Evolutionary conservation across 37 sponge, comb jelly and placozoan genomes (phyloP).

Genomic region (Spongilla lacustris): DNA sequence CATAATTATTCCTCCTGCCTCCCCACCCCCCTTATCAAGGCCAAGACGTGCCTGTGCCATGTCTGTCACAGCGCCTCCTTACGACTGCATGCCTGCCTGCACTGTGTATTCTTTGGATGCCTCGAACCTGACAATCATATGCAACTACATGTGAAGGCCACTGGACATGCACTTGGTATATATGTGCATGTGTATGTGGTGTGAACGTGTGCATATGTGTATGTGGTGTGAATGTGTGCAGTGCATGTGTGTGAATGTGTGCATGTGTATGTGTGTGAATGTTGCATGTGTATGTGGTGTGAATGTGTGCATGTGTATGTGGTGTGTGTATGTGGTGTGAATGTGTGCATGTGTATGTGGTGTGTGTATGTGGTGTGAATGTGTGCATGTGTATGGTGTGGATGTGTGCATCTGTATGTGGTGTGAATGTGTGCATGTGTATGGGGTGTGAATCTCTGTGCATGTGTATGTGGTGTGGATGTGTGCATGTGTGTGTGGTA

Average conservation of each 20-base stretch:
- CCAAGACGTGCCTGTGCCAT: slow-evolving; percentile 73
- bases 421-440: too few relatives aligned
- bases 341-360: too few relatives aligned
- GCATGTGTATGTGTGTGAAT: too few relatives aligned
- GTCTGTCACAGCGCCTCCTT: slow-evolving; percentile 60
- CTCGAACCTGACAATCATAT: slow-evolving; percentile 77
- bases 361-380: too few relatives aligned
- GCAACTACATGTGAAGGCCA: slow-evolving; percentile 54
- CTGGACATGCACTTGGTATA: slow-evolving; percentile 76
- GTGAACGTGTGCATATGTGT: neutral
- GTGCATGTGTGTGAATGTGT: neutral
- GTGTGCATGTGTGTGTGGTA: too few relatives aligned
- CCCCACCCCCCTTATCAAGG: slow-evolving; percentile 19
- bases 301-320: too few relatives aligned
- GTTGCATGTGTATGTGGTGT: too few relatives aligned
- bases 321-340: too few relatives aligned
- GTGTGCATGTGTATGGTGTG: too few relatives aligned
- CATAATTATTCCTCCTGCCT: slow-evolving; percentile 2
- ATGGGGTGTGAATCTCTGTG: too few relatives aligned
- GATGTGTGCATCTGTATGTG: too few relatives aligned
- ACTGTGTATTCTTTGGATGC: slow-evolving; percentile 93
- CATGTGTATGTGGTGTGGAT: too few relatives aligned
- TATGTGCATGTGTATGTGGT: neutral
- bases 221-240: neutral
- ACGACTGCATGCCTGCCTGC: slow-evolving; percentile 80